Evolutionary conservation across 35 echinoderm and acorn worm genomes (phyloP).

Genomic region (Eucidaris tribuloides): DNA sequence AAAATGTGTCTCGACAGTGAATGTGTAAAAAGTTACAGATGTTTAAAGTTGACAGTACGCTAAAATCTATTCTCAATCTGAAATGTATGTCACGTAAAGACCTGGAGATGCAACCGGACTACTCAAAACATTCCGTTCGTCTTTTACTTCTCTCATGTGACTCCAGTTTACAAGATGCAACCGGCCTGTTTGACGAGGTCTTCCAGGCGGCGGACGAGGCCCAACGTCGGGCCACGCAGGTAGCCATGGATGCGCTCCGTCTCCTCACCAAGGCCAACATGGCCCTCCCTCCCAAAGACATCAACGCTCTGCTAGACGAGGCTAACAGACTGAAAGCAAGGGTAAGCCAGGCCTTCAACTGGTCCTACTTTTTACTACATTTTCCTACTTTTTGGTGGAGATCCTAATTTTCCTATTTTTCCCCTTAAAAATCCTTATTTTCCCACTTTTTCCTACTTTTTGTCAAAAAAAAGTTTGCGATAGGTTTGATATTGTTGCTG

Average conservation of each 20-base stretch:
- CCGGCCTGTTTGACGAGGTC: conserved; percentile 60
- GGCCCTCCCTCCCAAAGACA: conserved; percentile 50
- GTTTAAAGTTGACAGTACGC: background rate
- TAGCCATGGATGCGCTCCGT: conserved; percentile 37
- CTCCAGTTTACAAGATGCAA: conserved; percentile 48
- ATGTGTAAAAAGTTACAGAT: background rate
- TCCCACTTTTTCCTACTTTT: too few species aligned
- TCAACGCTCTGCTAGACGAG: conserved; percentile 9
- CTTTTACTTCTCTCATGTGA: background rate
- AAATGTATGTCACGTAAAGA: background rate
- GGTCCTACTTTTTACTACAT: background rate
- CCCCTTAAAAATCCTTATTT: too few species aligned
- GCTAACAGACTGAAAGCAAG: conserved; percentile 55
- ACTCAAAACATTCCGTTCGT: background rate
- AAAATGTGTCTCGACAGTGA: background rate
- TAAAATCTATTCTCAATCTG: background rate
- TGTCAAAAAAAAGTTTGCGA: too few species aligned
- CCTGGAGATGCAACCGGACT: background rate
- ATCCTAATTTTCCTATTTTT: too few species aligned
- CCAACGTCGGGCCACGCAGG: conserved; percentile 42
- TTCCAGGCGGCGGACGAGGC: conserved; percentile 46
- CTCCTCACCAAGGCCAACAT: conserved; percentile 62
- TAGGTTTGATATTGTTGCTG: background rate
- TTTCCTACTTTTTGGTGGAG: background rate
- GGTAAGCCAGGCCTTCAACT: too few species aligned